phyloP scores from a whole-genome alignment of 2,888 invertebrate genomes.

The Chrysolina americana region DNA sequence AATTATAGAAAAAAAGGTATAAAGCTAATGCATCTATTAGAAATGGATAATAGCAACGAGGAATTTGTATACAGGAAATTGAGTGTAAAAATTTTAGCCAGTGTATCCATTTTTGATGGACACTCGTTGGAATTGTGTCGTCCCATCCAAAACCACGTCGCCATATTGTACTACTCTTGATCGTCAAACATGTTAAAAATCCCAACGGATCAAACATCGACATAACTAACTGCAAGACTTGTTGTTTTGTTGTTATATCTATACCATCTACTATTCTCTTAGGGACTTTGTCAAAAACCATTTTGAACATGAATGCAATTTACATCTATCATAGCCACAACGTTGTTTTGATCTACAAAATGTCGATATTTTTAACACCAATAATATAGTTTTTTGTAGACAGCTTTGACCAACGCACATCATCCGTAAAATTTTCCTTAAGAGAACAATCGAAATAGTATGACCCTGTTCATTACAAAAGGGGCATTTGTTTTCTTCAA shows the following conservation, averaged over 20 bases:
- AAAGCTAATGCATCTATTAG: no score
- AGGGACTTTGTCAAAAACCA: constrained; percentile 6
- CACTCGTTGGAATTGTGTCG: not conserved
- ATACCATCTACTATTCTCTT: constrained; percentile 14
- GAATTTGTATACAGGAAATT: not conserved
- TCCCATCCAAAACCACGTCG: constrained; percentile 11
- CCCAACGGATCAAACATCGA: constrained; percentile 6
- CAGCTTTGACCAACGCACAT: no score
- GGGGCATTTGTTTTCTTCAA: no score
- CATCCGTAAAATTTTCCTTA: no score
- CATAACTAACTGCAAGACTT: constrained; percentile 19
- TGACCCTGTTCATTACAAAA: no score
- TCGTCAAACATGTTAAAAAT: not conserved
- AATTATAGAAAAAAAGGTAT: no score
- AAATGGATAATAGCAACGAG: not conserved
- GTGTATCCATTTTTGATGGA: not conserved
- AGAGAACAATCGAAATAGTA: no score
- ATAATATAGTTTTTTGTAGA: no score
- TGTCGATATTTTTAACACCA: no score
- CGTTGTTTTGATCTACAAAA: no score
- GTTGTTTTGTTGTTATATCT: constrained; percentile 13
- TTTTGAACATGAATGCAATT: constrained; percentile 18
- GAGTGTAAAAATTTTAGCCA: not conserved
- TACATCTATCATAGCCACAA: no score
- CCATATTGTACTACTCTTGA: not conserved